Evolutionary conservation across 2,113 vertebrate genomes (phyloP).

Genomic region (Oryctolagus cuniculus): mOryCun1.1 NC_091439.1:16079501-16080000

Average conservation of each 20-base stretch:
- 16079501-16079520: slow-evolving; percentile 3
- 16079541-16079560: background rate
- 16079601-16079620: background rate
- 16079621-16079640: background rate
- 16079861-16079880: slow-evolving; percentile 5
- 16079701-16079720: background rate
- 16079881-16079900: slow-evolving; percentile 8
- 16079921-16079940: no score
- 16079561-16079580: background rate
- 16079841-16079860: background rate
- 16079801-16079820: background rate
- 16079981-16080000: no score
- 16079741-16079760: background rate
- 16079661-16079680: background rate
- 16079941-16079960: no score
- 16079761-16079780: background rate
- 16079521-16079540: background rate
- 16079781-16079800: background rate
- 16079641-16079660: background rate
- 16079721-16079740: background rate
- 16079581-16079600: background rate
- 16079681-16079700: background rate
- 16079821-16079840: background rate
- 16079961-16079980: no score
- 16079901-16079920: background rate